phyloP scores from a whole-genome alignment of 2,797 vertebrate species.

The Sebastes itinus region DNA sequence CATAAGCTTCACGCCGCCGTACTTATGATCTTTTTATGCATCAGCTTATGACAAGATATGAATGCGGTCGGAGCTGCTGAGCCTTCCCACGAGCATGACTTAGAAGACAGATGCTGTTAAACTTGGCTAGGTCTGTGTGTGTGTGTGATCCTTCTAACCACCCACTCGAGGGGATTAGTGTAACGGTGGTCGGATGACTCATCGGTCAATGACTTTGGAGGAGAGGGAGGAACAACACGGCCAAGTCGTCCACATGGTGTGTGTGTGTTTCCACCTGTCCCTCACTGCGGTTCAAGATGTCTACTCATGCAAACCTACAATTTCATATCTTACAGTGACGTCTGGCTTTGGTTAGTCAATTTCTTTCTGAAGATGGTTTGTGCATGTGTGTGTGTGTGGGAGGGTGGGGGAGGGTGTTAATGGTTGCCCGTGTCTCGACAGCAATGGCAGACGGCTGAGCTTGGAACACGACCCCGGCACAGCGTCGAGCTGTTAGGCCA shows the following conservation, averaged over 20 bases:
- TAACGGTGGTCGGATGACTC: constrained; percentile 65
- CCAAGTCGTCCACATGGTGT: constrained; percentile 46
- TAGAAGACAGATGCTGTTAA: constrained; percentile 63
- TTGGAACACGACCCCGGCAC: constrained; percentile 68
- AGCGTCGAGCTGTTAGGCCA: constrained; percentile 69
- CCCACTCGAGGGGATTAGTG: constrained; percentile 64
- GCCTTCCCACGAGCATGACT: constrained; percentile 53
- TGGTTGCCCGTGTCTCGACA: constrained; percentile 45
- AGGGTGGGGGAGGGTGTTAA: not conserved
- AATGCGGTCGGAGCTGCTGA: constrained; percentile 48
- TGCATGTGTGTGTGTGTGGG: not conserved
- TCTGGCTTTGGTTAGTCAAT: not conserved
- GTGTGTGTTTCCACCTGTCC: constrained; percentile 39
- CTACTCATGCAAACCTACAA: constrained; percentile 9
- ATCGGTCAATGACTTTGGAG: constrained; percentile 62
- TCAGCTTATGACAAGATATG: constrained; percentile 61
- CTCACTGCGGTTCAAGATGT: constrained; percentile 12
- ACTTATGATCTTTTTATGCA: constrained; percentile 60
- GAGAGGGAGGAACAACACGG: constrained; percentile 42
- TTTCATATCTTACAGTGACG: not conserved
- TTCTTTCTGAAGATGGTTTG: not conserved
- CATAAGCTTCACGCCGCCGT: constrained; percentile 33
- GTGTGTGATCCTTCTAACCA: constrained; percentile 40
- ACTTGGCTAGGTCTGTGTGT: constrained; percentile 44
- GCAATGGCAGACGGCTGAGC: constrained; percentile 63